Conservation (phyloP, 2,888 invertebrate genomes). For the Himalopsyche kuldschensis region DNA sequence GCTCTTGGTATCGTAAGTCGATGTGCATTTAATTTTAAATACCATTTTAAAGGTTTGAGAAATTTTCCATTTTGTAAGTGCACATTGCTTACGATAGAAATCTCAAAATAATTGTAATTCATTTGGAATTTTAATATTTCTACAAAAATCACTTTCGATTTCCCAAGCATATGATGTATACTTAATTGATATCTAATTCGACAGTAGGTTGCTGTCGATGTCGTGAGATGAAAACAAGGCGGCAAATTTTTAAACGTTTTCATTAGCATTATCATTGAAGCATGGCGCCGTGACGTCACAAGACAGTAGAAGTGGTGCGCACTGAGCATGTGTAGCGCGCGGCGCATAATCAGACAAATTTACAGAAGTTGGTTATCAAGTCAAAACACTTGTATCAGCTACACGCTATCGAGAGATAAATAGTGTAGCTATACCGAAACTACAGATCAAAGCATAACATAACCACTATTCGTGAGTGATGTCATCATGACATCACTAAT, state of each 20-base stretch:
- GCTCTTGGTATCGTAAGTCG: background rate
- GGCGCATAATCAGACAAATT: slow-evolving; percentile 13
- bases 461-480: slow-evolving; percentile 44
- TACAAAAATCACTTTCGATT: too few relatives aligned
- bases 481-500: slow-evolving; percentile 57
- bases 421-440: slow-evolving; percentile 2
- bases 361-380: slow-evolving; percentile 14
- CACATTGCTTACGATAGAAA: too few relatives aligned
- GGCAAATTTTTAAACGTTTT: background rate
- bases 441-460: background rate
- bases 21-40: too few relatives aligned
- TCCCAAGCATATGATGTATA: too few relatives aligned
- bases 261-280: background rate
- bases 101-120: too few relatives aligned
- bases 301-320: slow-evolving; percentile 1
- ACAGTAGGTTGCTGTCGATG: background rate
- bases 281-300: slow-evolving; percentile 21
- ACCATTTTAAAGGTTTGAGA: too few relatives aligned
- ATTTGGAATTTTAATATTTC: too few relatives aligned
- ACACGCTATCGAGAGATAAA: slow-evolving; percentile 12
- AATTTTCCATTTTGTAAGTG: too few relatives aligned
- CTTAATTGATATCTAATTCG: too few relatives aligned
- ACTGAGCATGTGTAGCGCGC: slow-evolving; percentile 9
- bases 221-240: background rate
- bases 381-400: background rate